Percentiles rank a stretch among this genome's conserved stretches.
phyloP scores from a whole-genome alignment of 2,113 vertebrate species.

The Lethenteron camtschaticum region DNA sequence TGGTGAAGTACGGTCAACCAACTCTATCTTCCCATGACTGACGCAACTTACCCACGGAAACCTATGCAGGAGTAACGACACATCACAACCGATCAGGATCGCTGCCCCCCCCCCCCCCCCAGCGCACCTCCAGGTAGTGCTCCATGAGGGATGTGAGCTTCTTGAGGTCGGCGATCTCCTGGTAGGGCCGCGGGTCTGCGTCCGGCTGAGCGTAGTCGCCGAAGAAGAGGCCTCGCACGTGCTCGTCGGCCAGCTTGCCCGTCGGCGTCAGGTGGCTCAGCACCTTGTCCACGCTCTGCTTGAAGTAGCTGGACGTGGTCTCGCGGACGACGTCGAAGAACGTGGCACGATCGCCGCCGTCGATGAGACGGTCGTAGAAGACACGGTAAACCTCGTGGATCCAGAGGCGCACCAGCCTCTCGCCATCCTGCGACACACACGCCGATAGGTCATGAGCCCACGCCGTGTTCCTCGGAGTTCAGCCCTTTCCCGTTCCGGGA shows the following conservation, averaged over 20 bases:
- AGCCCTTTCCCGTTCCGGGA: no score
- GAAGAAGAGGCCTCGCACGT: slow-evolving; percentile 55
- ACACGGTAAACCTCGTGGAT: slow-evolving; percentile 76
- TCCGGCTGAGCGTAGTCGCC: slow-evolving; percentile 45
- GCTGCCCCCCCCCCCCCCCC: no score
- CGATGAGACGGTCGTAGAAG: slow-evolving; percentile 66
- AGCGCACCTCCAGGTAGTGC: slow-evolving; percentile 29
- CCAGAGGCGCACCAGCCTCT: slow-evolving; percentile 72
- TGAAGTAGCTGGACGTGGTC: slow-evolving; percentile 41
- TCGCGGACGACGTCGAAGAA: slow-evolving; percentile 58
- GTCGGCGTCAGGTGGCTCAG: slow-evolving; percentile 39
- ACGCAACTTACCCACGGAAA: no score
- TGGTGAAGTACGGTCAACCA: no score
- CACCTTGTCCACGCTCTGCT: slow-evolving; percentile 49
- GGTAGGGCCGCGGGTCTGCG: slow-evolving; percentile 31
- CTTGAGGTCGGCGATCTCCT: slow-evolving; percentile 52
- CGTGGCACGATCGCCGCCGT: slow-evolving; percentile 33
- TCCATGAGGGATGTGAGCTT: slow-evolving; percentile 47
- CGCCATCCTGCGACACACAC: slow-evolving; percentile 31
- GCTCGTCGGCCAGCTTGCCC: slow-evolving; percentile 40
- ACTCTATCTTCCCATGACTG: no score
- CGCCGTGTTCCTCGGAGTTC: background rate
- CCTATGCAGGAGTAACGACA: no score
- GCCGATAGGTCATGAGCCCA: background rate
- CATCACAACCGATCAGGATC: no score